Evolutionary conservation across 2,888 invertebrate genomes (phyloP).

Genomic region (Trissoscelio sp.): DNA sequence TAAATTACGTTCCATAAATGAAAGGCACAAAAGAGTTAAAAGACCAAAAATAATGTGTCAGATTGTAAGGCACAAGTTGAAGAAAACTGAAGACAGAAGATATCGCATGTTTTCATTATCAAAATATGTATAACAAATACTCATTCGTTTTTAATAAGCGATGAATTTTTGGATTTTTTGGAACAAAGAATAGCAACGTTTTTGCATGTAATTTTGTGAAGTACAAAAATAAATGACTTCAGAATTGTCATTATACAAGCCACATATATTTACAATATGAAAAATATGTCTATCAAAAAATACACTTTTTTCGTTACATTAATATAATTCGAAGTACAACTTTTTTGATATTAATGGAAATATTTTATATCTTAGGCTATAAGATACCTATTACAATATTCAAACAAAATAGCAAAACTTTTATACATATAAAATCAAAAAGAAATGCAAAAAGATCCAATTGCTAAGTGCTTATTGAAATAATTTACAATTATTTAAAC

Average conservation of each 20-base stretch:
- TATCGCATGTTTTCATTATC: neutral
- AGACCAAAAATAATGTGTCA: neutral
- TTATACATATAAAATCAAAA: too few species aligned
- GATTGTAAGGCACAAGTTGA: constrained; percentile 3
- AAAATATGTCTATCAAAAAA: constrained; percentile 12
- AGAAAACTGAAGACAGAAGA: constrained; percentile 7
- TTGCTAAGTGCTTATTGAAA: too few species aligned
- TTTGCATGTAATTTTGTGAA: neutral
- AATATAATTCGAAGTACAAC: neutral
- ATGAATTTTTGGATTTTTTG: neutral
- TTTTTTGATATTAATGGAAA: neutral
- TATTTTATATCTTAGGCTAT: neutral
- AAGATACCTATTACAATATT: neutral
- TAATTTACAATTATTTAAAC: too few species aligned
- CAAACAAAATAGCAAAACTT: neutral
- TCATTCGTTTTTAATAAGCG: neutral
- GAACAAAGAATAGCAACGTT: neutral
- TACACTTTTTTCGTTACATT: neutral
- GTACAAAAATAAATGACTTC: constrained; percentile 4
- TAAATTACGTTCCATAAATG: neutral
- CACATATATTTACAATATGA: constrained; percentile 4
- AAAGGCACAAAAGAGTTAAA: constrained; percentile 32
- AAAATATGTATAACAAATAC: neutral
- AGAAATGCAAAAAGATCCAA: neutral
- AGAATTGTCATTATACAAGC: neutral